These are phyloP conservation scores for Rhinichthys klamathensis DNA, from an alignment of 2,113 vertebrate species.

Conservation along the genomic window DNA sequence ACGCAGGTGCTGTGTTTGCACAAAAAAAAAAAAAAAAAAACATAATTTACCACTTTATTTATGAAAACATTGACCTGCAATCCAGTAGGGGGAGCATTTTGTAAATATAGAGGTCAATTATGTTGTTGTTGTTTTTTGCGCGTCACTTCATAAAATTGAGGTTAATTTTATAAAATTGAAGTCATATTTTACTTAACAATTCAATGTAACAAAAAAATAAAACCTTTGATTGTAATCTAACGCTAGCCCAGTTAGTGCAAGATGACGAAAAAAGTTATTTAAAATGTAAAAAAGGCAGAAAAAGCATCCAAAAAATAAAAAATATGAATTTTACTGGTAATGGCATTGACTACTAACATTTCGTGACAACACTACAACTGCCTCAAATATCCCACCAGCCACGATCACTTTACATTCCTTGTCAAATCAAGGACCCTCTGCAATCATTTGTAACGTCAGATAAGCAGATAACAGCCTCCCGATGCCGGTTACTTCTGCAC, in stretches of 20 bases:
- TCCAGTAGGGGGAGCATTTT: no score
- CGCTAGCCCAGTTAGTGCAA: not conserved
- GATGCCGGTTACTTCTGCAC: slow-evolving; percentile 18
- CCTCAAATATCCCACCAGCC: not conserved
- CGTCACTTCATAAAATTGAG: no score
- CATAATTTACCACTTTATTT: no score
- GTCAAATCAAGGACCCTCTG: slow-evolving; percentile 25
- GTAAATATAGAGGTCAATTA: no score
- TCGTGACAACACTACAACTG: not conserved
- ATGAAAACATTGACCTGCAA: no score
- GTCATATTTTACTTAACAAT: no score
- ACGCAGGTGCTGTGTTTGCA: no score
- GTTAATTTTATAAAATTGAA: no score
- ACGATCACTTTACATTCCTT: slow-evolving; percentile 2
- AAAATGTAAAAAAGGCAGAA: not conserved
- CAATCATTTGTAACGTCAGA: slow-evolving; percentile 30
- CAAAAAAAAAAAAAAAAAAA: no score
- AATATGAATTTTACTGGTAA: not conserved
- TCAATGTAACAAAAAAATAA: no score
- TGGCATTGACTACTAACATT: not conserved
- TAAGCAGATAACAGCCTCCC: slow-evolving; percentile 36
- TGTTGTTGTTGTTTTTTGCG: no score
- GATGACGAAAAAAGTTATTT: not conserved
- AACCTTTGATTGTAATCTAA: not conserved
- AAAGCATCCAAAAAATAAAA: not conserved